Conservation (phyloP, 2,888 invertebrate genomes). For the Galerucella pusilla region DNA sequence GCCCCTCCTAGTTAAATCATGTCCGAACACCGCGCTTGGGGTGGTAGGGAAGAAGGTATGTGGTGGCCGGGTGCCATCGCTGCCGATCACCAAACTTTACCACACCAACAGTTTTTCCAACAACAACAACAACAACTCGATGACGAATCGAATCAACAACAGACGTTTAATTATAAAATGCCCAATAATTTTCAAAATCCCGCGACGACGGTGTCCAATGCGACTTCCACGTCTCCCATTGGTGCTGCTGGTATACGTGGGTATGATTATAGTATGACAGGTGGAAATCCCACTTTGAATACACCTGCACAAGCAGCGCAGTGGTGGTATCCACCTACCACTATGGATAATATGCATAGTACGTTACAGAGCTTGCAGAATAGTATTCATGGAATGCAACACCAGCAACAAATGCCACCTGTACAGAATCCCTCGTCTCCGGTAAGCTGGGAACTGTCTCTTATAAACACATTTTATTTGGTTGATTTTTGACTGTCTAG, state of each 20-base stretch:
- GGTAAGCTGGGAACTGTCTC: slow-evolving; percentile 55
- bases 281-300: slow-evolving; percentile 58
- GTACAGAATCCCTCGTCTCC: slow-evolving; percentile 64
- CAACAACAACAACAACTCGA: slow-evolving; percentile 64
- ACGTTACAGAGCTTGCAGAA: slow-evolving; percentile 67
- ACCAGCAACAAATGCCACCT: slow-evolving; percentile 60
- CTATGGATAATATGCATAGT: slow-evolving; percentile 72
- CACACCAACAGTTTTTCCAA: slow-evolving; percentile 57
- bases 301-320: slow-evolving; percentile 69
- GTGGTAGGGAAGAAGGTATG: slow-evolving; percentile 72
- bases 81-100: slow-evolving; percentile 62
- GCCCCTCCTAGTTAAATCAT: slow-evolving; percentile 59
- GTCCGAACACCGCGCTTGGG: slow-evolving; percentile 77
- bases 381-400: slow-evolving; percentile 53
- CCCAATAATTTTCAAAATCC: slow-evolving; percentile 83
- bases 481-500: too few relatives aligned
- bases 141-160: slow-evolving; percentile 71
- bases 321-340: slow-evolving; percentile 81
- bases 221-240: slow-evolving; percentile 71
- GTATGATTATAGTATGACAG: slow-evolving; percentile 76
- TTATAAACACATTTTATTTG: neutral
- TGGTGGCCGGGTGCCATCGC: slow-evolving; percentile 71
- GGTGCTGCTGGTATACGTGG: slow-evolving; percentile 67
- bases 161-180: slow-evolving; percentile 88
- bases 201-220: slow-evolving; percentile 74